phyloP scores from a whole-genome alignment of 2,797 vertebrate genomes.

The Arctocebus calabarensis region DNA sequence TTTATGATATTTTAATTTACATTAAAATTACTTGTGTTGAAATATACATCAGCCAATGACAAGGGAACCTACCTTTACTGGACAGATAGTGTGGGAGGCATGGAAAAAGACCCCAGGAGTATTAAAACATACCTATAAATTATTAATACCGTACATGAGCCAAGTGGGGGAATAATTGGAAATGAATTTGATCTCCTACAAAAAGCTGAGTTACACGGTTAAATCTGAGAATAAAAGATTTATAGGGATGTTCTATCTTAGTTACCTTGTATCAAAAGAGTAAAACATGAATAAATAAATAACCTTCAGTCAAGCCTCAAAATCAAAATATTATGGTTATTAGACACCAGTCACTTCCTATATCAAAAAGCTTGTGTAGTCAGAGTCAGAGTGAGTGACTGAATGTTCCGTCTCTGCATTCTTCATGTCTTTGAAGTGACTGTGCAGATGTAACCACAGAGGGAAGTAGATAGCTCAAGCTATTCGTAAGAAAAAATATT shows the following conservation, averaged over 20 bases:
- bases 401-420: not conserved
- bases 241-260: not conserved
- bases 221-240: conserved; percentile 28
- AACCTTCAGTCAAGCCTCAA: not conserved
- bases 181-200: not conserved
- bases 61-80: not conserved
- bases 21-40: conserved; percentile 7
- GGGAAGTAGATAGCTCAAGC: not conserved
- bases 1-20: conserved; percentile 14
- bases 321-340: not conserved
- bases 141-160: not conserved
- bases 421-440: not conserved
- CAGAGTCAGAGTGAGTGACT: not conserved
- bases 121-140: conserved; percentile 5
- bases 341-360: not conserved
- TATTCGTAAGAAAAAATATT: not conserved
- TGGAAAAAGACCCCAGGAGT: not conserved
- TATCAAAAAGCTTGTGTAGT: not conserved
- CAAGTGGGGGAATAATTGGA: not conserved
- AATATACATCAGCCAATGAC: not conserved
- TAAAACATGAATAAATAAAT: conserved; percentile 10
- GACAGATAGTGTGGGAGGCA: not conserved
- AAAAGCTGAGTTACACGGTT: not conserved
- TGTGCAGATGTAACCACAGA: not conserved
- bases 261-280: not conserved